Evolutionary conservation across 1,140 invertebrate genomes (phyloP).

Genomic region (Coptotermes formosanus): DNA sequence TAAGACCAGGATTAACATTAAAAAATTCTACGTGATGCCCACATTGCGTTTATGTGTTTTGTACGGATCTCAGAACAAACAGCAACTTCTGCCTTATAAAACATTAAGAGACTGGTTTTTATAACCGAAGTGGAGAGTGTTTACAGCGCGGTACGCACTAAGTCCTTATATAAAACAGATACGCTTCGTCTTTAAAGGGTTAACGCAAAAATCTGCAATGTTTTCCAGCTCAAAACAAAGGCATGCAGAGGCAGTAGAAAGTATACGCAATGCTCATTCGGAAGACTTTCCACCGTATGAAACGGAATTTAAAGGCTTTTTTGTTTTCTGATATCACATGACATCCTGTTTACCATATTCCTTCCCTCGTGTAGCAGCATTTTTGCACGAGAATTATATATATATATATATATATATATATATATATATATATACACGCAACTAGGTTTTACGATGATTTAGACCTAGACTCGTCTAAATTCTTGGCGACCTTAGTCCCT

Average conservation of each 20-base stretch:
- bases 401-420: too few species aligned
- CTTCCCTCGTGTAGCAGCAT: neutral
- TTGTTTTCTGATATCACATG: neutral
- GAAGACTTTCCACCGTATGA: neutral
- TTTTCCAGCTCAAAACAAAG: neutral
- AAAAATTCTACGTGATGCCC: too few species aligned
- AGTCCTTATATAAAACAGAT: too few species aligned
- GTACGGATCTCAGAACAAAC: too few species aligned
- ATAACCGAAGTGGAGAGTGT: too few species aligned
- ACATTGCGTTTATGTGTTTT: too few species aligned
- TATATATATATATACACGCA: neutral
- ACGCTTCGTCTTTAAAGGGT: too few species aligned
- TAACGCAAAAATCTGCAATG: neutral
- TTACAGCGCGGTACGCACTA: too few species aligned
- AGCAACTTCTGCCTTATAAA: too few species aligned
- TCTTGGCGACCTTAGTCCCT: neutral
- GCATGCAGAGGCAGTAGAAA: neutral
- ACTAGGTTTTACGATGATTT: neutral
- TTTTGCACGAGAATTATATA: neutral
- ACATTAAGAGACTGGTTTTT: too few species aligned
- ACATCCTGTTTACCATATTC: slow-evolving; percentile 12
- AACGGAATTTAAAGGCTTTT: neutral
- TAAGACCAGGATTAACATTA: too few species aligned
- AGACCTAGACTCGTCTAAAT: slow-evolving; percentile 5
- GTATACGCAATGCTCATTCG: neutral